These are phyloP conservation scores for Fragariocoptes setiger DNA, from an alignment of 1,140 invertebrate genomes.

Conservation along the genomic window DNA sequence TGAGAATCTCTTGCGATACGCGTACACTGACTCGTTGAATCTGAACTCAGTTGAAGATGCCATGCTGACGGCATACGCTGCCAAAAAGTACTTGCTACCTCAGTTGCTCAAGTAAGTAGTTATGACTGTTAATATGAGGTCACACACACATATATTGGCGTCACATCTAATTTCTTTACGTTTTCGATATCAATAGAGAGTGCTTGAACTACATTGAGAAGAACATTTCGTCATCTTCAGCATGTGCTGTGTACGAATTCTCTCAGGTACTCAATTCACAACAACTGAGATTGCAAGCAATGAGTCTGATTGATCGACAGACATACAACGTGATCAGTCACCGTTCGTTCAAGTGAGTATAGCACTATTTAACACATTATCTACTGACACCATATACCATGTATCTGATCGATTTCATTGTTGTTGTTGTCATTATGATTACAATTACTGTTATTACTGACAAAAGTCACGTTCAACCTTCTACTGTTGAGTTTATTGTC, in stretches of 20 bases:
- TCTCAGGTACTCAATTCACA: constrained; percentile 13
- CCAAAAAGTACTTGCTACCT: constrained; percentile 14
- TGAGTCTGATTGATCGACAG: constrained; percentile 14
- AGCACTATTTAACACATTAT: background rate
- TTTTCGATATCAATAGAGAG: constrained; percentile 8
- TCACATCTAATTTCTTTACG: background rate
- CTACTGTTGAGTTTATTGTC: constrained; percentile 13
- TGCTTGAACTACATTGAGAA: constrained; percentile 14
- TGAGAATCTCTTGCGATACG: constrained; percentile 14
- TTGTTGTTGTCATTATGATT: background rate
- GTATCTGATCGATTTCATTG: background rate
- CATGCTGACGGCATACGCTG: constrained; percentile 14
- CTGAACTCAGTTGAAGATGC: constrained; percentile 13
- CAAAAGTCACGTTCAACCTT: constrained; percentile 10
- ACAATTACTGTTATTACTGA: constrained; percentile 4
- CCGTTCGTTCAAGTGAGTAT: constrained; percentile 9
- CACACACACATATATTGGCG: background rate
- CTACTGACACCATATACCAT: background rate
- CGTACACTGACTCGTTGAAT: constrained; percentile 13
- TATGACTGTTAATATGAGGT: background rate
- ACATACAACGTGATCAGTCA: constrained; percentile 13
- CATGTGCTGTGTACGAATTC: constrained; percentile 14
- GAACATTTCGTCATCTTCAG: constrained; percentile 13
- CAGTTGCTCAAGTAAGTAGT: constrained; percentile 11
- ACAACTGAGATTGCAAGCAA: constrained; percentile 13